Evolutionary conservation across 92 coral and sea anemone species (phyloP), one percentile per base, ranked within the genome.

Genomic region (Porites divaricata): DNA sequence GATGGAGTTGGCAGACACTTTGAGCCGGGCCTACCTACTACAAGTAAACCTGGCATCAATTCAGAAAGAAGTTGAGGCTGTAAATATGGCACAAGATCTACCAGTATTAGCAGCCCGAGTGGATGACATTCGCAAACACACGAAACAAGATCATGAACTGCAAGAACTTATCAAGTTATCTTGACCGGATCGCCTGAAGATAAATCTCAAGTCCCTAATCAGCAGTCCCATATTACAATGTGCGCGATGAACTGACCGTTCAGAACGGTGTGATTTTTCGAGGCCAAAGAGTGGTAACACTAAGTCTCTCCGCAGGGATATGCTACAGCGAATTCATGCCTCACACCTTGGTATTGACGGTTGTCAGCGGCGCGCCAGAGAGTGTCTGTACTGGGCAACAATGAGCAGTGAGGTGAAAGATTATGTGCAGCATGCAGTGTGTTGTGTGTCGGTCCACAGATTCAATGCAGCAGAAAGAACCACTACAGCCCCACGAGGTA

Each of bases 231-330:
- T 84, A 89, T 45, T 83, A 84, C 67, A 24, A 19, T 20, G 75
- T 84, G 20, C 70, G 88, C 2, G 88, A 77, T 72, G 86, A 89
- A 51, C 67, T 89, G 54, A 56, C 72, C 26, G 76, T 61, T 21
- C 88, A 83, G 35, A 85, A 77, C 9, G 83, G 85, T 8, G 15
- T 77, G 76, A 74, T 78, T n/a, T 84, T 84, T 21, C 64, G 75
- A 7, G 85, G 92, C 11, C 76, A 81, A n/a, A 67, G 88, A 21
- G 83, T 70, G 68, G 58, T 88, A 6, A 71, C 82, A 8, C 91
- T 23, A 72, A 63, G 49, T 62, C 57, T 45, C 45, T 51, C 6
- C 26, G 62, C 16, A 21, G 3, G 1, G 77, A 22, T 45, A 73
- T 74, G 62, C 41, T 52, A 21, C 2, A 73, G 17, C 8, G 17